Evolutionary conservation across 2,888 invertebrate species (phyloP).

Genomic region (Phaedon cochleariae): DNA sequence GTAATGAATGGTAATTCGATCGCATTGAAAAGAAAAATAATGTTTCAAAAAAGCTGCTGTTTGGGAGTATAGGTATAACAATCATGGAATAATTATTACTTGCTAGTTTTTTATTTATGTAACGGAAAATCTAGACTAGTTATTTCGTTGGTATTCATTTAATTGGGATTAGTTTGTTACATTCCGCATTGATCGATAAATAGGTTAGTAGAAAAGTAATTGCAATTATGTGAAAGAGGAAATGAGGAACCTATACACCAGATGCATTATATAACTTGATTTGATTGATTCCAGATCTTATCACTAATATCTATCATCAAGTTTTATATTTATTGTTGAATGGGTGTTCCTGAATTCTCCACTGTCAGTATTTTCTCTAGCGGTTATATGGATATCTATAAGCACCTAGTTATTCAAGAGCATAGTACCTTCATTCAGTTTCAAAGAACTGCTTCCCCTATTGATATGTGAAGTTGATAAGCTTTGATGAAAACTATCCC

Average conservation of each 20-base stretch:
- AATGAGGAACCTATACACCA: constrained; percentile 20
- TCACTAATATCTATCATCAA: background rate
- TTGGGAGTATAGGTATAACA: constrained; percentile 19
- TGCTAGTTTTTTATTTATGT: constrained; percentile 25
- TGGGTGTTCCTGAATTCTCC: no score
- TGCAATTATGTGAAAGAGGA: constrained; percentile 10
- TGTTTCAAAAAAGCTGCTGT: constrained; percentile 15
- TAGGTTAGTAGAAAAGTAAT: constrained; percentile 15
- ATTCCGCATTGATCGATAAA: background rate
- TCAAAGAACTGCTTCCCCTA: no score
- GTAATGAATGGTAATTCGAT: constrained; percentile 24
- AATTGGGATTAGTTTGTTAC: background rate
- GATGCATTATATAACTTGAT: constrained; percentile 2
- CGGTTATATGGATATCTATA: no score
- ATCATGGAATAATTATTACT: constrained; percentile 27
- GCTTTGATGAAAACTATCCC: no score
- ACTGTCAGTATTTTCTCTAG: no score
- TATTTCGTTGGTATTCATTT: constrained; percentile 2
- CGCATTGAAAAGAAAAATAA: constrained; percentile 17
- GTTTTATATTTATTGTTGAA: background rate
- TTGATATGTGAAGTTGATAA: no score
- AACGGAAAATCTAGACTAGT: constrained; percentile 19
- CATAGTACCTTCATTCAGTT: no score
- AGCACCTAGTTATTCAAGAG: no score
- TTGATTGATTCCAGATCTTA: background rate